Base-by-base conservation (phyloP, 2,888 invertebrate genomes). In the Dynastes tityus region DNA sequence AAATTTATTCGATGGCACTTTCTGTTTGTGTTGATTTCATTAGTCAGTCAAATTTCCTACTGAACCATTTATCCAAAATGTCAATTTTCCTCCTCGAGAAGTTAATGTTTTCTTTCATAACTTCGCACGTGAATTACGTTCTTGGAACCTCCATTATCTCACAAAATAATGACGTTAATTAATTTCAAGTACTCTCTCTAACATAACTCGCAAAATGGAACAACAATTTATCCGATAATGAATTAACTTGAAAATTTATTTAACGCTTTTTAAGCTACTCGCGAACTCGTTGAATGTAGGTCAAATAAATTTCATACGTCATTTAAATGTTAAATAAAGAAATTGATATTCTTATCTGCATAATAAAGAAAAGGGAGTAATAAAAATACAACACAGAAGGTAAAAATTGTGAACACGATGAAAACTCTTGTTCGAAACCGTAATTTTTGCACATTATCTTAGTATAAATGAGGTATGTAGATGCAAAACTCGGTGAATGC, bases 141-240 rank as follows among this genome's bases (percentile, higher is more conserved):
- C 32, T 63, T 8, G 63, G 51, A 64, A 65, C 75, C 63, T 76
- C 63, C 63, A 64, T 75, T 75, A 49, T 53, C 45, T 22, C 49
- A 9, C 27, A 64, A 64, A 76, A 64, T 76, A 76, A 76, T 76
- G 75, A 64, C 63, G 63, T 76, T 65, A 64, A 76, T 76, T 64
- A 76, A 76, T 76, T 65, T 32, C 45, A 27, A 61, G 22, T 40
- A 29, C 22, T 27, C 49, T 27, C 11, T 45, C 74, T 74, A 74
- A 61, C 49, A 49, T 22, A 22, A 22, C 22, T 22, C 22, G 22
- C n/a, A 63, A 74, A 63, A 76, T 65, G 32, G 40, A 27, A 29
- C 58, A 51, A 75, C 63, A 45, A 45, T 45, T 45, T 45, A 11
- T 45, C 11, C 64, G 49, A 49, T 40, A 74, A 74, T 74, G 40